phyloP scores from a whole-genome alignment of 2,888 invertebrate species.

The Lasioglossum oenotherae region DNA sequence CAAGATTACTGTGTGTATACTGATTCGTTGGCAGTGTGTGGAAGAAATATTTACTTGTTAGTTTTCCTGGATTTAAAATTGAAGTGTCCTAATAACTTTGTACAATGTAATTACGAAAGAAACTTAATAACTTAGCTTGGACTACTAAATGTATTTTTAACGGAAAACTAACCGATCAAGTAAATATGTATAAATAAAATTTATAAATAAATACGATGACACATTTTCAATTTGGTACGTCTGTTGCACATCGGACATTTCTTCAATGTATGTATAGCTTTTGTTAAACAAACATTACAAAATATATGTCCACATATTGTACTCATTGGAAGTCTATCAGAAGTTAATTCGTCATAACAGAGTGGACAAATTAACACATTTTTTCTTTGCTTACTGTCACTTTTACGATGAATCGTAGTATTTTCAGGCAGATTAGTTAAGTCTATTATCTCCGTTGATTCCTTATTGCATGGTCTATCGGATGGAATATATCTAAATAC shows the following conservation, averaged over 20 bases:
- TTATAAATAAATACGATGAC: constrained; percentile 72
- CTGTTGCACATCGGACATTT: constrained; percentile 75
- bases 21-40: neutral
- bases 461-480: neutral
- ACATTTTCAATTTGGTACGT: constrained; percentile 47
- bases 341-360: constrained; percentile 72
- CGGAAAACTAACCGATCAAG: neutral
- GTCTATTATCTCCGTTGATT: constrained; percentile 31
- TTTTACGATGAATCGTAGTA: constrained; percentile 5
- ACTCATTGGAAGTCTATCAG: constrained; percentile 70
- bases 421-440: constrained; percentile 20
- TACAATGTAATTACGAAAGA: neutral
- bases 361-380: constrained; percentile 70
- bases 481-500: constrained; percentile 25
- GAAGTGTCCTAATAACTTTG: neutral
- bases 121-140: neutral
- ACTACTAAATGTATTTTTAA: neutral
- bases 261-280: constrained; percentile 58
- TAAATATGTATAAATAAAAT: constrained; percentile 6
- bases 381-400: constrained; percentile 49
- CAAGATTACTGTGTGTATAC: neutral
- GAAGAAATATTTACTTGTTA: neutral
- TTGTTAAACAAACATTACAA: constrained; percentile 72
- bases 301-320: constrained; percentile 78
- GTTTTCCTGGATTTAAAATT: neutral